These are phyloP conservation scores for Cosmia trapezina DNA, from an alignment of 2,888 invertebrate species.

Conservation along the genomic window DNA sequence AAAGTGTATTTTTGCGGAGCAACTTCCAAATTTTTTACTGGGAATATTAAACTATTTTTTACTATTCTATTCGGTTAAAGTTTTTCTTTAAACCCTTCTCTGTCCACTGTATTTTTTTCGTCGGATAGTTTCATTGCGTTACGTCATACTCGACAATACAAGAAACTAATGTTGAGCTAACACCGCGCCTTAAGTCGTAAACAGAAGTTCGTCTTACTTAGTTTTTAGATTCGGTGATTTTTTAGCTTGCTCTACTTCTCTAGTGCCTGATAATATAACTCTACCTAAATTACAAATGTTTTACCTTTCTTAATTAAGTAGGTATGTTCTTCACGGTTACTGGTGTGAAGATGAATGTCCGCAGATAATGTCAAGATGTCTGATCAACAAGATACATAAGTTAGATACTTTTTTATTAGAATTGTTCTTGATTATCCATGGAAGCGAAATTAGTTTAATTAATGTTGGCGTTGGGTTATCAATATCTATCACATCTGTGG, in stretches of 20 bases:
- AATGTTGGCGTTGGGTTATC: background rate
- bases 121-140: too few relatives aligned
- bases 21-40: too few relatives aligned
- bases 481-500: too few relatives aligned
- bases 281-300: background rate
- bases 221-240: background rate
- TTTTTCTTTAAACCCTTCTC: too few relatives aligned
- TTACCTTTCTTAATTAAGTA: background rate
- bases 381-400: slow-evolving; percentile 3
- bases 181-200: too few relatives aligned
- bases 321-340: background rate
- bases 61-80: too few relatives aligned
- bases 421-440: background rate
- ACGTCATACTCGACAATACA: too few relatives aligned
- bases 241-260: background rate
- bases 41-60: too few relatives aligned
- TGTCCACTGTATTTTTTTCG: too few relatives aligned
- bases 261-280: background rate
- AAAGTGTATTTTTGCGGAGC: too few relatives aligned
- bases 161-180: too few relatives aligned
- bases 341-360: slow-evolving; percentile 8
- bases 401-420: background rate
- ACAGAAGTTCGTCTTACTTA: background rate
- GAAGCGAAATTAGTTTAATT: background rate
- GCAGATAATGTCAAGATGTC: slow-evolving; percentile 17